Percentiles rank a stretch among this genome's conserved stretches.
Evolutionary conservation across 2,888 invertebrate genomes (phyloP).

Genomic region (Cyclophora albipunctata): DNA sequence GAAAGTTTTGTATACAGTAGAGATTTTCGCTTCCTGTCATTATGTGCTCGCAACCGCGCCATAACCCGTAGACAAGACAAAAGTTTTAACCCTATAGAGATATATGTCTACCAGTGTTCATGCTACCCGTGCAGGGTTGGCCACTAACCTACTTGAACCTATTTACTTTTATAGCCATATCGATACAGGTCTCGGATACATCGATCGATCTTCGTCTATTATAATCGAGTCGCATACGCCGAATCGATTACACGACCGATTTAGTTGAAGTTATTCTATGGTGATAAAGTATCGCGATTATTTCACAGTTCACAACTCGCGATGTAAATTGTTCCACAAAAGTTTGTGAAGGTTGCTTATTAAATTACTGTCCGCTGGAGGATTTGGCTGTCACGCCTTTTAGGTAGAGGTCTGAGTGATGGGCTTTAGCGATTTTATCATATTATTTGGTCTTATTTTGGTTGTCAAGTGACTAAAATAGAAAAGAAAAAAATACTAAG

Average conservation of each 20-base stretch:
- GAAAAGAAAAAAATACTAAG: no score
- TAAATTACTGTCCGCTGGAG: slow-evolving; percentile 31
- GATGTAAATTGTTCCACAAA: slow-evolving; percentile 37
- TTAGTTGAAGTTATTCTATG: neutral
- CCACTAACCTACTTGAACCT: no score
- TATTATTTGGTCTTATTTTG: neutral
- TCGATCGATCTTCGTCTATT: neutral
- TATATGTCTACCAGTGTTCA: no score
- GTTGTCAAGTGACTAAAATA: neutral
- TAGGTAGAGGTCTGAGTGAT: slow-evolving; percentile 1
- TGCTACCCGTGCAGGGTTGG: no score
- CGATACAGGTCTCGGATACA: neutral
- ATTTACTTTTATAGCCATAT: no score
- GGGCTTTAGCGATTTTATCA: neutral
- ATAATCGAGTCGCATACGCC: neutral
- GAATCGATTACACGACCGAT: neutral
- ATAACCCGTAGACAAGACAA: no score
- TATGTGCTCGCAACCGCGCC: no score
- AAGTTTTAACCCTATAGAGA: no score
- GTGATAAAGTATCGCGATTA: slow-evolving; percentile 10
- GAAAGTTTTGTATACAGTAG: no score
- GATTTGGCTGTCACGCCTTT: slow-evolving; percentile 21
- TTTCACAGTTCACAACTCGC: slow-evolving; percentile 20
- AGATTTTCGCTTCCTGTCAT: no score
- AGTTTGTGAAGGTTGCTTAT: slow-evolving; percentile 37